Base-by-base conservation (phyloP, 2,797 vertebrate species). In the Epinephelus malabaricus region DNA sequence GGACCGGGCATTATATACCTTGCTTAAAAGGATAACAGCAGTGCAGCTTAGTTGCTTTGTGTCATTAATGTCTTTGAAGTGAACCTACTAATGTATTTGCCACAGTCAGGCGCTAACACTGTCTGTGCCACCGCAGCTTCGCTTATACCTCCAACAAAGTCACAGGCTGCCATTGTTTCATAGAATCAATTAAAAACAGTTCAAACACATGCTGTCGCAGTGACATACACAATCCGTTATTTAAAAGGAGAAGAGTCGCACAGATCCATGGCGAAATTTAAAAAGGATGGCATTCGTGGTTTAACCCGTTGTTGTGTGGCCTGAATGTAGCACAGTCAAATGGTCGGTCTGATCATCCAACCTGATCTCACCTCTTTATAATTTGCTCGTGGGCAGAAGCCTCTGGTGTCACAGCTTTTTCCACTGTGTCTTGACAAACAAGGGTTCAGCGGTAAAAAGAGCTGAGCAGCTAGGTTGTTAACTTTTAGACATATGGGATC, bases 51-150 rank as follows among this genome's bases (percentile, higher is more conserved):
- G 51, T 34, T 56, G 51, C 54, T 78, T 72, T 63, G 58, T 43
- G 34, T 50, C 54, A 70, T 81, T 76, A 70, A 49, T 56, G 82
- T 69, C 69, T 72, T 62, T 75, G 45, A 79, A 77, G 51, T 10
- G 30, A 79, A 76, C n/a, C 49, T 18, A n/a, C 70, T 27, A 60
- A 72, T 50, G 59, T n/a, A n/a, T 27, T 51, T 6, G 64, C 45
- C 34, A 27, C 65, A 50, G 67, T 56, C 38, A 8, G 69, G 18
- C 17, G 45, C n/a, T 17, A n/a, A 73, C 27, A 15, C 51, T 21
- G 6, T 19, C 55, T 17, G 69, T 54, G 60, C 50, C 12, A 21
- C 30, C 51, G 58, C 62, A 66, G 47, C n/a, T 60, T 56, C 27
- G 62, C 49, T 66, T 11, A 34, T 34, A 71, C 65, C 38, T 45